A percentile compares a stretch with the other conserved stretches of the same genome.
phyloP scores from a whole-genome alignment of 2,113 vertebrate species.

The Eclectus roratus region DNA sequence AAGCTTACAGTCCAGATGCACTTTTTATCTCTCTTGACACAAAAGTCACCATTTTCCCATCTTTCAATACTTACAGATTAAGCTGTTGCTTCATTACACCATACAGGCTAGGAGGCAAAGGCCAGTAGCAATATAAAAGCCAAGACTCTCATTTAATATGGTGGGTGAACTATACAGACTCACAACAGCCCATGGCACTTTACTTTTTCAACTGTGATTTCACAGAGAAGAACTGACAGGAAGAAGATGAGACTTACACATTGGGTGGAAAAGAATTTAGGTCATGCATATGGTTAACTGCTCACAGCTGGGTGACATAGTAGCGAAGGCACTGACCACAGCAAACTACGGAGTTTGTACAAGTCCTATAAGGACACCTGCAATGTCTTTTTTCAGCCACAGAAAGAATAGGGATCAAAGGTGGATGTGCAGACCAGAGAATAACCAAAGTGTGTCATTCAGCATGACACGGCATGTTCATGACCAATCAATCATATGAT shows the following conservation, averaged over 20 bases:
- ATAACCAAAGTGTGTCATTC: background rate
- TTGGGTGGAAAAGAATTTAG: background rate
- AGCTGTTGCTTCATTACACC: background rate
- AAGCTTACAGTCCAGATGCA: background rate
- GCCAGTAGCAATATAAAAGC: background rate
- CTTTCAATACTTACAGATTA: background rate
- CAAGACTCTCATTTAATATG: background rate
- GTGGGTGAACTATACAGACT: background rate
- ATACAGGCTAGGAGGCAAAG: background rate
- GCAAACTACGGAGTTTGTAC: background rate
- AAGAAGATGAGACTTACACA: background rate
- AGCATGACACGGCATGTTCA: rapidly evolving
- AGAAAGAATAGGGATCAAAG: background rate
- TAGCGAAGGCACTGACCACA: background rate
- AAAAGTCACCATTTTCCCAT: background rate
- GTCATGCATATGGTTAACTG: background rate
- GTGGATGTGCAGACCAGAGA: background rate
- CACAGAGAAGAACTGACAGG: background rate
- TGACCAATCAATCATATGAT: background rate
- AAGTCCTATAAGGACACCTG: rapidly evolving
- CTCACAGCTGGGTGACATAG: background rate
- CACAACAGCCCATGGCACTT: background rate
- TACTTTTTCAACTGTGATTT: background rate
- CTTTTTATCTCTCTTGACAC: background rate
- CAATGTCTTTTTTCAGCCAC: background rate